These are phyloP conservation scores for Diarsia rubi DNA, from an alignment of 2,888 invertebrate genomes.

Conservation along the genomic window DNA sequence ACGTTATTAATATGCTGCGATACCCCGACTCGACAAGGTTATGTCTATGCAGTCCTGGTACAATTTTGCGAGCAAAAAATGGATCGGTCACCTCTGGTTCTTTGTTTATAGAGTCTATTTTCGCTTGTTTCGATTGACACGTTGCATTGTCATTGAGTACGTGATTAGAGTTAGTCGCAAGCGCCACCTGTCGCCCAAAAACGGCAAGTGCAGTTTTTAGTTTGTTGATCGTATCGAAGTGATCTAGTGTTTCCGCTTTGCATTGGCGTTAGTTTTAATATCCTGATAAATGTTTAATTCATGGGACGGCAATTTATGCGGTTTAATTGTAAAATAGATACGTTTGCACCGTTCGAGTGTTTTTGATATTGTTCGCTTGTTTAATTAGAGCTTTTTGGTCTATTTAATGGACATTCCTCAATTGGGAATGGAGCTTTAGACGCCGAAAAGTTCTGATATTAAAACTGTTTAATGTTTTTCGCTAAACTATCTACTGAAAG, in stretches of 20 bases:
- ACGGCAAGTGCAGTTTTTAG: constrained; percentile 73
- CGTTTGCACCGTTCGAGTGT: constrained; percentile 47
- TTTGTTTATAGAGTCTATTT: constrained; percentile 41
- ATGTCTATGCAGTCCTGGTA: constrained; percentile 77
- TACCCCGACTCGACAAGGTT: constrained; percentile 83
- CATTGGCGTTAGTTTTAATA: constrained; percentile 63
- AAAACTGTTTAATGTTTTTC: not conserved
- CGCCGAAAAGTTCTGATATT: not conserved
- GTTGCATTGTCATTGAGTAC: constrained; percentile 67
- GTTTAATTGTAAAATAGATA: constrained; percentile 61
- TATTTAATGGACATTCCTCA: constrained; percentile 20
- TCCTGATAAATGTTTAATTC: constrained; percentile 65
- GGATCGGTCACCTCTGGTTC: constrained; percentile 56
- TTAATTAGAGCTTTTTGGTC: constrained; percentile 29
- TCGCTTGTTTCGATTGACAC: constrained; percentile 25
- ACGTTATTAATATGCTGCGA: constrained; percentile 87
- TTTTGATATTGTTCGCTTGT: constrained; percentile 44
- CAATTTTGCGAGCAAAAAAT: constrained; percentile 61
- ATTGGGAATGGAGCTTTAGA: not conserved
- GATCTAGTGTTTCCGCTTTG: constrained; percentile 67
- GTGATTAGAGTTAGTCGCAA: constrained; percentile 77
- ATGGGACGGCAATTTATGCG: constrained; percentile 56
- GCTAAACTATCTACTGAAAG: not conserved
- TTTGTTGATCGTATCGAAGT: constrained; percentile 65
- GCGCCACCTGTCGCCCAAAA: constrained; percentile 82